Evolutionary conservation across 1,140 invertebrate genomes (phyloP), one percentile per base, ranked within the genome.

Genomic region (Ostrea edulis): DNA sequence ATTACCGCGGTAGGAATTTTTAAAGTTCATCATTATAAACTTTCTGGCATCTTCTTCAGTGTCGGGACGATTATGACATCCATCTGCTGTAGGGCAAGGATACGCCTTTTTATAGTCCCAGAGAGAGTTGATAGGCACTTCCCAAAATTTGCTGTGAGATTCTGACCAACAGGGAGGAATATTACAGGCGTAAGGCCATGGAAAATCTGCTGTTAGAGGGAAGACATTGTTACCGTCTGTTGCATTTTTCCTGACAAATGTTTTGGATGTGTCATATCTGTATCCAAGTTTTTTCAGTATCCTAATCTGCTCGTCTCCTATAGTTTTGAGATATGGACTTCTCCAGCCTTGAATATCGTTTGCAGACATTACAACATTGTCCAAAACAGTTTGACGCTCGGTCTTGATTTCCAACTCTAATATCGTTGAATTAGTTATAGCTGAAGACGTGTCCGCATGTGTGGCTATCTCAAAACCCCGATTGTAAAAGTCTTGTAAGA

Each of bases 391-490:
- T 54, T 89, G 88, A 58, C 89, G 89, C 58, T 90, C 86, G 35
- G 68, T 44, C 12, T 35, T 77, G 35, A 85, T 86, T 52, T 89
- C 89, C 29, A 22, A 11, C 44, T 58, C 52, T 25, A 88, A 17
- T 58, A 68, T 52, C 2, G 53, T 71, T 82, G 84, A 82, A 17
- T 84, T 86, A 4, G 87, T 87, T 68, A 81, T 83, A 22, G 81
- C 85, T 8, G n/a, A 22, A 51, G 90, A 87, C n/a, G 62, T 98
- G 85, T 98, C 97, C 7, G 97, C 97, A 94, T 98, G 97, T 4
- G 97, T 96, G 0, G 96, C 97, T 90, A 98, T 98, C 95, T 98
- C 97, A 91, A 98, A 97, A 12, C 97, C 97, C 89, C 96, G 94
- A 90, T 97, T 97, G 97, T 97, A 98, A 51, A 98, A 93, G 90